Evolutionary conservation across 1,140 invertebrate species (phyloP).

Genomic region (Heliconius himera): DNA sequence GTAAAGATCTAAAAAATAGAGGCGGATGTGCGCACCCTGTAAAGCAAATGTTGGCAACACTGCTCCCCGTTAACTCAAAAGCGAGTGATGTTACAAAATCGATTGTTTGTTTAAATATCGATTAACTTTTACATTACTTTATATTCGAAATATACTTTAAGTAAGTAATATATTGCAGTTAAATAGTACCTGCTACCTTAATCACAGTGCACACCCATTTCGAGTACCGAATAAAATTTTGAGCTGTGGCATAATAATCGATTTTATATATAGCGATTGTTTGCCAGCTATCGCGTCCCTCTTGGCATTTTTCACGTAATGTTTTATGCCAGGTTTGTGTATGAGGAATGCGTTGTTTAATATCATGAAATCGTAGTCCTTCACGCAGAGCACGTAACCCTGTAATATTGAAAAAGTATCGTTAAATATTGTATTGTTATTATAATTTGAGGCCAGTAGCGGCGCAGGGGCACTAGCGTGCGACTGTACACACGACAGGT

Average conservation of each 20-base stretch:
- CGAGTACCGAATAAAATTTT: constrained; percentile 90
- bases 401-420: constrained; percentile 75
- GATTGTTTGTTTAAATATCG: background rate
- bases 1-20: constrained; percentile 54
- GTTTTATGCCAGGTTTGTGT: constrained; percentile 93
- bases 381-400: constrained; percentile 93
- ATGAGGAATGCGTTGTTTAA: constrained; percentile 94
- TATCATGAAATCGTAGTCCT: constrained; percentile 95
- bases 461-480: too few relatives aligned
- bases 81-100: constrained; percentile 6
- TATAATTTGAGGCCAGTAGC: too few relatives aligned
- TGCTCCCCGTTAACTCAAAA: constrained; percentile 8
- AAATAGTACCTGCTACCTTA: constrained; percentile 6
- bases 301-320: constrained; percentile 88
- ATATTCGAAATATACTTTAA: background rate
- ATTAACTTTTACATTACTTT: background rate
- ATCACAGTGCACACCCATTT: constrained; percentile 91
- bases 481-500: too few relatives aligned
- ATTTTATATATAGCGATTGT: constrained; percentile 90
- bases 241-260: constrained; percentile 91
- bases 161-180: background rate
- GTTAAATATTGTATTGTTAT: background rate
- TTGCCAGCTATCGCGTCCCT: constrained; percentile 88
- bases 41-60: constrained; percentile 25
- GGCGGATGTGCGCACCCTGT: constrained; percentile 53